A percentile compares a stretch with the other conserved stretches of the same genome.
These are phyloP conservation scores for Andrena camellia DNA, from an alignment of 2,888 invertebrate genomes.

Conservation along the genomic window DNA sequence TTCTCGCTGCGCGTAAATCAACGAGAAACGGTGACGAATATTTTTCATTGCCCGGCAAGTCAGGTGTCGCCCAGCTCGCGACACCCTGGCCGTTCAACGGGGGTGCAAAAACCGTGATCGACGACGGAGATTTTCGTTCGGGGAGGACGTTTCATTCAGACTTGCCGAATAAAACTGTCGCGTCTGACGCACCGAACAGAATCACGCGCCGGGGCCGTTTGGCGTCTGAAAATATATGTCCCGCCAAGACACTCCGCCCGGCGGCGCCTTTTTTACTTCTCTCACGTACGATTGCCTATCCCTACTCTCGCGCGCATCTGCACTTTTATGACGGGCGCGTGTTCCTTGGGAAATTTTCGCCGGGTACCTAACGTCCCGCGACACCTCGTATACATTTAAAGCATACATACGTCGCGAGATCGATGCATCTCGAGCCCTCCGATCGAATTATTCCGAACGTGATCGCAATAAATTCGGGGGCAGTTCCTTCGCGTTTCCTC, in stretches of 20 bases:
- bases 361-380: too few relatives aligned
- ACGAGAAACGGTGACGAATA: too few relatives aligned
- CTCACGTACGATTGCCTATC: slow-evolving; percentile 7
- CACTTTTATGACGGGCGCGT: not conserved
- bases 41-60: not conserved
- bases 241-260: slow-evolving; percentile 13
- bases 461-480: too few relatives aligned
- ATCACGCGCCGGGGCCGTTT: slow-evolving; percentile 34
- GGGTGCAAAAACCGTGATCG: slow-evolving; percentile 30
- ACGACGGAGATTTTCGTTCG: slow-evolving; percentile 35
- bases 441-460: not conserved
- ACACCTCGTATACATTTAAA: not conserved
- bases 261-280: not conserved
- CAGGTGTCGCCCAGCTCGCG: not conserved
- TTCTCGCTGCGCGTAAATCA: too few relatives aligned
- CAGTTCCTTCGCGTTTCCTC: too few relatives aligned
- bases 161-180: slow-evolving; percentile 50
- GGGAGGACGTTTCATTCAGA: slow-evolving; percentile 36
- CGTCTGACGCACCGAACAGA: slow-evolving; percentile 25
- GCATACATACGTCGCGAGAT: not conserved
- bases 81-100: not conserved
- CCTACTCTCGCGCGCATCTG: not conserved
- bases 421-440: not conserved
- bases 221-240: slow-evolving; percentile 31
- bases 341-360: not conserved